phyloP scores from a whole-genome alignment of 2,888 invertebrate species.

The Ernsta delagoae region DNA sequence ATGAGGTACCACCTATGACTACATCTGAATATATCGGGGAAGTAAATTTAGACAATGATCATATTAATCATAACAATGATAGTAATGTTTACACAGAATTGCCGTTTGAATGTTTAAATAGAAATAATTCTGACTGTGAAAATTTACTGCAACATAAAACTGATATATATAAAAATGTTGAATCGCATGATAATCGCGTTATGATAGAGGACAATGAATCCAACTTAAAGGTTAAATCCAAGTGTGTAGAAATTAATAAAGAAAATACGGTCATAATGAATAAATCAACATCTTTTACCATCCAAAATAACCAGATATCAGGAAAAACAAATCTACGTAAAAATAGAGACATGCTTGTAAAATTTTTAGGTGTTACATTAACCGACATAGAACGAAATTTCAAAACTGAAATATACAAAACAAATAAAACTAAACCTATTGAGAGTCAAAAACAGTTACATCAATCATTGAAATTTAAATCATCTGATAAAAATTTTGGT shows the following conservation, averaged over 20 bases:
- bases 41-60: conserved; percentile 64
- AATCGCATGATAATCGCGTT: conserved; percentile 27
- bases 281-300: neutral
- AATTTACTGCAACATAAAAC: conserved; percentile 27
- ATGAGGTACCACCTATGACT: conserved; percentile 41
- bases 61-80: conserved; percentile 34
- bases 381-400: conserved; percentile 45
- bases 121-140: conserved; percentile 48
- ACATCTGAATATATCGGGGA: conserved; percentile 68
- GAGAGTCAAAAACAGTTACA: neutral
- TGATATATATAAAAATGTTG: conserved; percentile 17
- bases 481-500: neutral
- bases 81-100: conserved; percentile 24
- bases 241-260: neutral
- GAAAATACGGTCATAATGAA: conserved; percentile 5
- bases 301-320: conserved; percentile 21
- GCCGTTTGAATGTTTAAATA: conserved; percentile 49
- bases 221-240: neutral
- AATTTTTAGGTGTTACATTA: conserved; percentile 73
- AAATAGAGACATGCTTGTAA: conserved; percentile 59
- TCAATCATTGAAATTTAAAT: neutral
- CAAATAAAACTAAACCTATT: neutral
- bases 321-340: conserved; percentile 39
- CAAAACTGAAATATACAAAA: neutral
- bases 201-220: neutral